Evolutionary conservation across 2,888 invertebrate species (phyloP).

Genomic region (Agonopterix subpropinquella): DNA sequence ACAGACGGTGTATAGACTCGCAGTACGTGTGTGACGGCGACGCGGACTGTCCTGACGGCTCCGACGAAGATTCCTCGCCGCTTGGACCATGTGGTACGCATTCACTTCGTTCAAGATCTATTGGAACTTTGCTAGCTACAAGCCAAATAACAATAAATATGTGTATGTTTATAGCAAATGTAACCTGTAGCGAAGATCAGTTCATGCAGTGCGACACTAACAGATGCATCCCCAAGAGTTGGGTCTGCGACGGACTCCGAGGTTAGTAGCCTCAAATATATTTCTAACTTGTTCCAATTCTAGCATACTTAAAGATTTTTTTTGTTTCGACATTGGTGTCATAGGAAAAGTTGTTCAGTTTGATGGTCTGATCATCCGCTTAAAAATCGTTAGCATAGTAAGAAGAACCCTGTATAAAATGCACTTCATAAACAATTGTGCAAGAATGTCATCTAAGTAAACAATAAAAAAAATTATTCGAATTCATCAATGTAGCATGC

Average conservation of each 20-base stretch:
- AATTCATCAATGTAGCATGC: no score
- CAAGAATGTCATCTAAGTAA: no score
- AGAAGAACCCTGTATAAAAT: no score
- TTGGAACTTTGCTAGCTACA: neutral
- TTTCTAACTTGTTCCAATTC: no score
- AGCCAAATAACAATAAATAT: no score
- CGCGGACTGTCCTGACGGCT: conserved; percentile 83
- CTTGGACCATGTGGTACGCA: conserved; percentile 77
- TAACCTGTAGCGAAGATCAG: conserved; percentile 65
- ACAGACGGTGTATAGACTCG: conserved; percentile 80
- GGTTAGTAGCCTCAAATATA: conserved; percentile 27
- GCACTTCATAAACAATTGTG: no score
- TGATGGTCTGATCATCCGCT: no score
- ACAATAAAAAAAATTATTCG: no score
- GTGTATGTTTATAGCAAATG: conserved; percentile 44
- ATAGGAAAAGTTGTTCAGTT: no score
- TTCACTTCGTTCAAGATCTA: neutral
- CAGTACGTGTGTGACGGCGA: conserved; percentile 85
- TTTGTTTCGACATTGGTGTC: no score
- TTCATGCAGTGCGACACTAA: conserved; percentile 78
- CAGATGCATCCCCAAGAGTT: conserved; percentile 79
- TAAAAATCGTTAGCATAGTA: no score
- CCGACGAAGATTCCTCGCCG: conserved; percentile 80
- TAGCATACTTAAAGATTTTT: neutral
- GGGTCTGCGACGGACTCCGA: conserved; percentile 78